phyloP scores from a whole-genome alignment of 2,113 vertebrate species.

The Larimichthys crocea region DNA sequence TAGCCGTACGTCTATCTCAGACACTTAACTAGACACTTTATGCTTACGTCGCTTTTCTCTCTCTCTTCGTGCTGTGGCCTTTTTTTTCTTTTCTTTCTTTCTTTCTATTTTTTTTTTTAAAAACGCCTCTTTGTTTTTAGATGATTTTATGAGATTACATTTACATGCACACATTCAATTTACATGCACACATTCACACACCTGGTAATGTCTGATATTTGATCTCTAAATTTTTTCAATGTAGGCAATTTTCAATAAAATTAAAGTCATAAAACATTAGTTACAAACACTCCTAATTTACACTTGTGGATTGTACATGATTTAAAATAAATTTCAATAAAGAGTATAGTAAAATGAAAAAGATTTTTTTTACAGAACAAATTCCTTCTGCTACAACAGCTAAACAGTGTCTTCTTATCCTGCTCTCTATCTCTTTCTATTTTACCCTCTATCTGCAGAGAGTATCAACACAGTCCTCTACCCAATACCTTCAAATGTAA shows the following conservation, averaged over 20 bases:
- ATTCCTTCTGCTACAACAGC: neutral
- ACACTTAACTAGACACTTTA: conserved; percentile 79
- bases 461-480: conserved; percentile 7
- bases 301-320: neutral
- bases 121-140: conserved; percentile 31
- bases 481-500: conserved; percentile 62
- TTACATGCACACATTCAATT: conserved; percentile 24
- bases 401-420: conserved; percentile 6
- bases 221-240: neutral
- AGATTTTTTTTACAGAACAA: neutral
- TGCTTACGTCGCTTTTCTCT: conserved; percentile 76
- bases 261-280: neutral
- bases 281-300: neutral
- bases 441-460: conserved; percentile 24
- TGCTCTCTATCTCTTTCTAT: conserved; percentile 27
- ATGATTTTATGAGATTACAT: conserved; percentile 18
- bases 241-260: neutral
- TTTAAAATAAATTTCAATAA: neutral
- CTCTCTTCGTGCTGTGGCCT: neutral
- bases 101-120: too few relatives aligned
- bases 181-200: conserved; percentile 8
- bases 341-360: neutral
- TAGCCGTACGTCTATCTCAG: conserved; percentile 76
- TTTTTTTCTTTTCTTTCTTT: neutral
- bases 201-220: neutral